Evolutionary conservation across 2,888 invertebrate genomes (phyloP), one percentile per base, ranked within the genome.

Genomic region (Ctenicera cuprea): DNA sequence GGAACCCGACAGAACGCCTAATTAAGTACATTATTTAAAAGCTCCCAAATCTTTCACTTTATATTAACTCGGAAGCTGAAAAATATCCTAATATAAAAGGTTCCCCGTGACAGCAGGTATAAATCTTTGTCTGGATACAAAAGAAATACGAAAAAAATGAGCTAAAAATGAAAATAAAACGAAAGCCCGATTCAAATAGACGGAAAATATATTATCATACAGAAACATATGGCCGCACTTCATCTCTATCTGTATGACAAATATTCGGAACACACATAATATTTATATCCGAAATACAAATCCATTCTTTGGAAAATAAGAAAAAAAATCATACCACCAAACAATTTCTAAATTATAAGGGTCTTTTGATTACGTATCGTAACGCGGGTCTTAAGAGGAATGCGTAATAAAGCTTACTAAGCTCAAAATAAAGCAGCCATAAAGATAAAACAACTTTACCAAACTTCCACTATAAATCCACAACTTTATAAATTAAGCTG

Each of bases 401-500:
- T 85, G 85, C 84, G 85, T 84, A 86, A 85, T 85, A 85, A 85
- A 85, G 84, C 82, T 85, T 85, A 85, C 83, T 83, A 85, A 85
- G 83, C 83, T 81, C 74, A 74, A 74, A 74, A 74, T 74, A 74
- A 74, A 82, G 83, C 83, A 81, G 82, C 84, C 84, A 84, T 86
- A 85, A 86, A 86, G 86, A 86, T 86, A 86, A 86, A 85, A 85
- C 85, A 85, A 85, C 84, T 85, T 84, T 78, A 80, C 74, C 76
- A 78, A 86, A 87, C 86, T 87, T 87, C 83, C 79, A 84, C 86
- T 84, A 87, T 87, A 87, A 87, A 87, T 87, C 85, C 85, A 82
- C 83, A 87, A 87, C 86, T 87, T 87, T 85, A 84, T 85, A 85
- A 86, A 86, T 86, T 86, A 86, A 86, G 86, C 86, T 83, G 85